Conservation (phyloP, 2,113 vertebrate genomes). For the Osmerus eperlanus region DNA sequence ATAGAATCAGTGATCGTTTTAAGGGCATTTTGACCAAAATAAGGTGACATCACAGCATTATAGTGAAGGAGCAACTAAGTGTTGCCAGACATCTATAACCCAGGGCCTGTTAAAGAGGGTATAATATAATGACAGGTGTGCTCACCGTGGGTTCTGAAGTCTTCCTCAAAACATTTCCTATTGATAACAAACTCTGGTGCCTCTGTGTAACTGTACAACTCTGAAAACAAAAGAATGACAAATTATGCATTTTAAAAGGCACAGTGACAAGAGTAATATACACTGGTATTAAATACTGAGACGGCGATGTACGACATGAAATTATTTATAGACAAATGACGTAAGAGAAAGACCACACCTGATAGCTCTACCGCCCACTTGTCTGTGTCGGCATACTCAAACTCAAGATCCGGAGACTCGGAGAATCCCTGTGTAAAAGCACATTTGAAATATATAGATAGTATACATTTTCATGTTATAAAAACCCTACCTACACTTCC, state of each 20-base stretch:
- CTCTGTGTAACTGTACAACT: constrained; percentile 97
- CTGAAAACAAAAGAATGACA: constrained; percentile 59
- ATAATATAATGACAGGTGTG: not conserved
- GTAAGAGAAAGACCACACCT: constrained; percentile 65
- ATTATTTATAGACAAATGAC: not conserved
- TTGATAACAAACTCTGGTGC: constrained; percentile 93
- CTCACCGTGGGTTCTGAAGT: constrained; percentile 86
- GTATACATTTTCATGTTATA: too few species aligned
- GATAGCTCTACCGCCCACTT: constrained; percentile 93
- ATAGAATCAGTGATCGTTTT: too few species aligned
- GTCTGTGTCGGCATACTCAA: constrained; percentile 93
- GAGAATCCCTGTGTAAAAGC: constrained; percentile 80
- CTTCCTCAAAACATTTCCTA: constrained; percentile 94
- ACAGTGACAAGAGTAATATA: too few species aligned
- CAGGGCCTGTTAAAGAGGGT: not conserved
- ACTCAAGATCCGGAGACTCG: constrained; percentile 92
- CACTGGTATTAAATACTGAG: not conserved
- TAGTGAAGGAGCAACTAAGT: too few species aligned
- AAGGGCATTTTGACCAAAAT: too few species aligned
- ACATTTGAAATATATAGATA: not conserved
- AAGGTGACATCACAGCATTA: too few species aligned
- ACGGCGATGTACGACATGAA: not conserved
- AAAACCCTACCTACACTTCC: too few species aligned
- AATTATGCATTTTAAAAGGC: too few species aligned
- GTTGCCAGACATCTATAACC: too few species aligned